A percentile compares a stretch with the other conserved stretches of the same genome.
phyloP scores from a whole-genome alignment of 2,888 invertebrate genomes.

The Agelastica alni region DNA sequence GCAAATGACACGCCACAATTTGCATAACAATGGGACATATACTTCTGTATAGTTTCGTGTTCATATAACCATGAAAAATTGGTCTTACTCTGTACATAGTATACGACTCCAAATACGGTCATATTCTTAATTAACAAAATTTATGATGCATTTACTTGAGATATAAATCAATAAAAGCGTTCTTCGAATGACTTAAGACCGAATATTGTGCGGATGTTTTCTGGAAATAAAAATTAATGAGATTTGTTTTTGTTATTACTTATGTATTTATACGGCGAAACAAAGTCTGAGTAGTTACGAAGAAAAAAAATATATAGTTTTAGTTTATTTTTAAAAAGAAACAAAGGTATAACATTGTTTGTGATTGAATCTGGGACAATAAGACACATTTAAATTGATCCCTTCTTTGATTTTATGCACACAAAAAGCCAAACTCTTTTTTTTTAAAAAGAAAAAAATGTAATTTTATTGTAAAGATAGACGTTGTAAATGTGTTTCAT shows the following conservation, averaged over 20 bases:
- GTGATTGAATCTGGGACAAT: not conserved
- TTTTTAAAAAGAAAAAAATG: too few species aligned
- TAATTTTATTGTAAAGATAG: too few species aligned
- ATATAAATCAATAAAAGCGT: slow-evolving; percentile 36
- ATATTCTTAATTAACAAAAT: slow-evolving; percentile 41
- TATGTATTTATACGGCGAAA: slow-evolving; percentile 1
- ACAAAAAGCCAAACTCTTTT: too few species aligned
- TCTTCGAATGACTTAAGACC: slow-evolving; percentile 31
- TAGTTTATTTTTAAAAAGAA: not conserved
- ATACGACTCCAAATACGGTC: slow-evolving; percentile 37
- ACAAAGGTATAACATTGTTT: not conserved
- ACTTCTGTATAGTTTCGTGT: slow-evolving; percentile 33
- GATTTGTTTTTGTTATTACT: slow-evolving; percentile 18
- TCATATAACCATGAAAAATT: slow-evolving; percentile 40
- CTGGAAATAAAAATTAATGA: slow-evolving; percentile 30
- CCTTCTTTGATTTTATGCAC: too few species aligned
- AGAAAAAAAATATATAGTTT: slow-evolving; percentile 10
- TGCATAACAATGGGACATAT: slow-evolving; percentile 33
- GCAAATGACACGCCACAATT: slow-evolving; percentile 14
- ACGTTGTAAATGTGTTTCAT: too few species aligned
- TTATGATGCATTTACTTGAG: slow-evolving; percentile 37
- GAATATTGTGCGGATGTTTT: slow-evolving; percentile 31
- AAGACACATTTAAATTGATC: slow-evolving; percentile 14
- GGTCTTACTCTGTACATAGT: slow-evolving; percentile 34
- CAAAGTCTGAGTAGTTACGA: slow-evolving; percentile 3